Base-by-base conservation (phyloP, 1,140 invertebrate species). In the Conus betulinus region DNA sequence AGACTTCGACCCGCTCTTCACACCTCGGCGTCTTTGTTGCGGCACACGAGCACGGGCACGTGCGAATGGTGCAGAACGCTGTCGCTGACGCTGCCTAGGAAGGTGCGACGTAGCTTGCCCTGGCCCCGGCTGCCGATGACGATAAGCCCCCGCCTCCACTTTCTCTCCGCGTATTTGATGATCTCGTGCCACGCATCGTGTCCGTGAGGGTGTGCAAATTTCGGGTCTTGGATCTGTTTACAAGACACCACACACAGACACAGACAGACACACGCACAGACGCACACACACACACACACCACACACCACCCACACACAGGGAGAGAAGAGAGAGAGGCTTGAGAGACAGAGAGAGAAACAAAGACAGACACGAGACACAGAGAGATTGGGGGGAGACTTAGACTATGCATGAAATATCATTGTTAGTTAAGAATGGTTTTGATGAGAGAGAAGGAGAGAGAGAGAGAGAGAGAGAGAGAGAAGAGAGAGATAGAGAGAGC, bases 21-120 rank as follows among this genome's bases (percentile, higher is more conserved):
- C 27, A 25, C 63, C 20, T 17, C 51, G 53, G 84, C 60, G 39
- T 89, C 89, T 71, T 87, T 89, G 82, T 81, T 89, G n/a, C 89
- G 60, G n/a, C 89, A 89, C 60, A 93, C 88, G 23, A 93, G 76
- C 13, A 93, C 91, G 27, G 92, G 92, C 5, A 92, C 88, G 74
- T 88, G 86, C 20, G 91, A 88, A 82, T 93, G 91, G 81, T 93
- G 92, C n/a, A 92, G 39, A 20, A 92, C 89, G 84, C 91, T 92
- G 67, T 93, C 92, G 63, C 92, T 91, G 25, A 90, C 88, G 57
- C 90, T 91, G 27, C 91, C 91, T 25, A 90, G 71, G 20, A 91
- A 87, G 0, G 91, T 90, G 27, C 90, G 79, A 17, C 82, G 88
- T 2, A 91, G 84, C 15, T 85, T 88, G 15, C 91, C 90, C 23